phyloP scores from a whole-genome alignment of 2,113 vertebrate species.

The Hystrix brachyura region DNA sequence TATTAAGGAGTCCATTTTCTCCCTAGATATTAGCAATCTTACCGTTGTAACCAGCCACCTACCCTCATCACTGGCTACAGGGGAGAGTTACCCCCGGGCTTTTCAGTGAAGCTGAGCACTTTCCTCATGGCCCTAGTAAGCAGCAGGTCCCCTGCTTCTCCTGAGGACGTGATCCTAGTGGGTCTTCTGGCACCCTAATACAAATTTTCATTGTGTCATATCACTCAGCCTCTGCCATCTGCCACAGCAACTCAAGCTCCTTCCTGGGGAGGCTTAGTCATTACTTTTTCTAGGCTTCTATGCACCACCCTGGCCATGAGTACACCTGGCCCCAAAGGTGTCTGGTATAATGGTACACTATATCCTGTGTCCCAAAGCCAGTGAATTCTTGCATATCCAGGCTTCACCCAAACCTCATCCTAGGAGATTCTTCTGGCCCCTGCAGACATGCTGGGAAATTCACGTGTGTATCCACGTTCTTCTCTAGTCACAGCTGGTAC shows the following conservation, averaged over 20 bases:
- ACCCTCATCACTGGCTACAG: neutral
- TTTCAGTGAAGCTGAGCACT: neutral
- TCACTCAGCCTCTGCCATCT: neutral
- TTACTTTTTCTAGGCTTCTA: neutral
- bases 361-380: neutral
- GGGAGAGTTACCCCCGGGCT: neutral
- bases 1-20: neutral
- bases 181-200: neutral
- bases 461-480: accelerated
- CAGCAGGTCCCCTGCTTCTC: neutral
- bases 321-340: no score
- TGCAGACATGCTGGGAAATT: neutral
- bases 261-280: neutral
- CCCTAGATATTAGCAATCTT: neutral
- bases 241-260: no score
- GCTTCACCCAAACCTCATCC: neutral
- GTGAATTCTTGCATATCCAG: neutral
- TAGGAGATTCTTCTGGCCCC: neutral
- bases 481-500: neutral
- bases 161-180: neutral
- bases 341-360: neutral
- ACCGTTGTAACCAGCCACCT: neutral
- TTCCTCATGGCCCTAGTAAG: no score
- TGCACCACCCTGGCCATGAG: neutral
- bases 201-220: neutral